Evolutionary conservation across 2,113 vertebrate species (phyloP), one percentile per base, ranked within the genome.

Genomic region (Cololabis saira): DNA sequence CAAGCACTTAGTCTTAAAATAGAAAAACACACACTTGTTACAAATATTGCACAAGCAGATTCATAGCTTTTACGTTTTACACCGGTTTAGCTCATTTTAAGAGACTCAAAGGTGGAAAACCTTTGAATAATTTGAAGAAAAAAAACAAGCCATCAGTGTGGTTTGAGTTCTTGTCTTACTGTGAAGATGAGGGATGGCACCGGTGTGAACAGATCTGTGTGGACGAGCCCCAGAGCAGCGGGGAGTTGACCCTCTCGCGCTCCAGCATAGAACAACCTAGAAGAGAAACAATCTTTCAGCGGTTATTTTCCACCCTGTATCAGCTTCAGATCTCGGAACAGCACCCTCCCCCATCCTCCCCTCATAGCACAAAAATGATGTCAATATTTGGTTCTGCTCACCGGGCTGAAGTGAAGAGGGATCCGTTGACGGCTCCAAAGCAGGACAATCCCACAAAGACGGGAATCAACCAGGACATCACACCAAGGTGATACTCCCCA

Each of bases 161-260:
- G 10, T 37, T 37, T 37, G 33, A 37, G 5, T 37, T 4, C 33
- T 11, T 7, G 19, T 56, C 92, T 91, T 83, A 93, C 92, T 16
- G 92, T 92, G 83, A 92, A 91, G 70, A 93, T 88, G 69, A 93
- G 92, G 40, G 91, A 93, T 0, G 90, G 92, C 40, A 93, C 92
- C 0, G 91, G 92, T 63, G 92, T 93, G 66, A 93, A 92, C 33
- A 91, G 72, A 67, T 92, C 90, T 14, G 90, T 91, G 78, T 93
- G 91, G 51, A 93, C 90, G 74, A 93, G 41, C 12, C 91, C 91
- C 81, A 93, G 76, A 57, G 90, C 89, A 63, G 90, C 89, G 49
- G 92, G 92, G 30, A 93, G 90, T 14, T 93, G 92, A 60, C 92
- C 91, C 49, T 90, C 91, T 22, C 91, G 81, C 60, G 90, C 92